Percentiles rank a stretch among this genome's conserved stretches.
Evolutionary conservation across 2,888 invertebrate genomes (phyloP).

Genomic region (Petrolisthes manimaculis): DNA sequence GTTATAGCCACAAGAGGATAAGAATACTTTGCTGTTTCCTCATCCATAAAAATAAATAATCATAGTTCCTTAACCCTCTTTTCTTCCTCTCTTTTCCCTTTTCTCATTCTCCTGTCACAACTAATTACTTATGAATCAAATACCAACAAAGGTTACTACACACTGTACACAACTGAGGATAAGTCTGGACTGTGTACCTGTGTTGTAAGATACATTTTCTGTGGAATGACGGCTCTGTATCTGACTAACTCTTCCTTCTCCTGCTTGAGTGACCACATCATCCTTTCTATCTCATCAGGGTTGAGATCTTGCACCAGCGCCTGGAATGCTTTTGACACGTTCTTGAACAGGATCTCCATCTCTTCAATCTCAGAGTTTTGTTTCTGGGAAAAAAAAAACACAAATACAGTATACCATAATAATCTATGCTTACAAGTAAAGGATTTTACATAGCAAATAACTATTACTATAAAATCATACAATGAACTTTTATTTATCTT

Average conservation of each 20-base stretch:
- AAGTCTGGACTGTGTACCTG: conserved; percentile 37
- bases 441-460: too few species aligned
- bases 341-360: conserved; percentile 90
- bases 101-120: too few species aligned
- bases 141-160: too few species aligned
- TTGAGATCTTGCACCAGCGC: conserved; percentile 88
- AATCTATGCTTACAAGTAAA: too few species aligned
- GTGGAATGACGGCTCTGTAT: conserved; percentile 85
- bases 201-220: conserved; percentile 78
- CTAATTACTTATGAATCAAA: too few species aligned
- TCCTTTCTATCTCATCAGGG: conserved; percentile 89
- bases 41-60: too few species aligned
- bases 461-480: too few species aligned
- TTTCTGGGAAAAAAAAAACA: conserved; percentile 67
- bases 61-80: neutral
- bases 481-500: too few species aligned
- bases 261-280: conserved; percentile 88
- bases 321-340: conserved; percentile 92
- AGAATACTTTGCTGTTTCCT: too few species aligned
- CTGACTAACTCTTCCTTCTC: conserved; percentile 90
- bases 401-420: neutral
- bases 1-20: too few species aligned
- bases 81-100: neutral
- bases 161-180: too few species aligned
- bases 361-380: conserved; percentile 86